Evolutionary conservation across 2,888 invertebrate genomes (phyloP), one percentile per base, ranked within the genome.

Genomic region (Epirrita christyi): DNA sequence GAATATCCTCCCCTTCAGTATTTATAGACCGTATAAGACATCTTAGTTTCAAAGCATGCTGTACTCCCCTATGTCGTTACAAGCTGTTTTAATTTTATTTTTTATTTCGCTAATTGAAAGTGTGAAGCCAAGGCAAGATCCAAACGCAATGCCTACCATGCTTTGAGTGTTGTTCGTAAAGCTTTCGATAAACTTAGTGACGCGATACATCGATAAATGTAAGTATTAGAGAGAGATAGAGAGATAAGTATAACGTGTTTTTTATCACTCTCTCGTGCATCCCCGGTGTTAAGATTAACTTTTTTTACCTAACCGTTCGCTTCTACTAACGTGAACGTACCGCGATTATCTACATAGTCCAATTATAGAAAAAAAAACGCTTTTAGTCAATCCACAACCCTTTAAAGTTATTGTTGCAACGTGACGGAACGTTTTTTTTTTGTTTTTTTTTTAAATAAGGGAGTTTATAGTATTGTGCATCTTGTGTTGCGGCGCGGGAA

Each of bases 381-480:
- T 80, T 81, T 60, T 85, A 83, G 88, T 88, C 87, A 79, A 81
- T 92, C 91, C 92, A 92, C 92, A 92, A 91, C 92, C 92, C 92
- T 91, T 83, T 80, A 70, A 75, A 70, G 67, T 78, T 73, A 66
- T 56, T 80, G 78, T 86, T 85, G 85, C 85, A 83, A 89, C 86
- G 86, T 90, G 87, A 85, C 85, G 79, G 76, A 79, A 67, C 72
- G 68, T 71, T 71, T 69, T 70, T 66, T 66, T 64, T 68, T 72
- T 69, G 67, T 70, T 75, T 70, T 71, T 63, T 68, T 64, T 74
- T 68, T 68, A 61, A 73, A 83, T 48, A 84, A 88, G 91, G 91
- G 90, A 90, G 85, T 79, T 78, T 72, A 55, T 81, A 90, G 91
- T 92, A 91, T 92, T 92, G 92, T 92, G 92, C 92, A 92, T 92